phyloP scores from a whole-genome alignment of 1,140 invertebrate species.

The Trachymyrmex septentrionalis region DNA sequence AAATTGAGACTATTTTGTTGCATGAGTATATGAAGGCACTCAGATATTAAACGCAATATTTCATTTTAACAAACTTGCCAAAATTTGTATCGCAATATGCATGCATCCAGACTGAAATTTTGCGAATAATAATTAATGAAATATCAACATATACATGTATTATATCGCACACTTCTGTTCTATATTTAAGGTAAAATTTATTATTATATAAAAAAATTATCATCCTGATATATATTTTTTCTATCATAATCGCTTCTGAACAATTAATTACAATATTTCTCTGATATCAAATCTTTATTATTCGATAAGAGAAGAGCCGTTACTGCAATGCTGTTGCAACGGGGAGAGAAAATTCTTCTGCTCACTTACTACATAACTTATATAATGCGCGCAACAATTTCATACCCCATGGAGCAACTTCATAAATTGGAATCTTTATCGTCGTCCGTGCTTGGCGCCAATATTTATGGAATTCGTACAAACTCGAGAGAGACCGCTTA shows the following conservation, averaged over 20 bases:
- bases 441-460: neutral
- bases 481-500: constrained; percentile 46
- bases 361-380: neutral
- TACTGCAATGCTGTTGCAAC: neutral
- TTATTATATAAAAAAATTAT: neutral
- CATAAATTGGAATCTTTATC: constrained; percentile 47
- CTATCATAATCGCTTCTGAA: neutral
- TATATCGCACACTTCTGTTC: no score
- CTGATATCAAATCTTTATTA: constrained; percentile 9
- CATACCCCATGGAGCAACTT: constrained; percentile 34
- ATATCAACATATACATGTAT: neutral
- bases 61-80: neutral
- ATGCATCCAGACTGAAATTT: neutral
- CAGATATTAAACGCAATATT: neutral
- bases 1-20: no score
- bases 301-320: neutral
- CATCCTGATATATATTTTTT: neutral
- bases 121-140: constrained; percentile 29
- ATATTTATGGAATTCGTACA: constrained; percentile 57
- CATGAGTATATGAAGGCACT: no score
- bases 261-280: neutral
- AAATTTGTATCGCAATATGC: neutral
- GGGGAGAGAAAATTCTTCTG: constrained; percentile 5
- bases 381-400: constrained; percentile 48
- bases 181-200: neutral